Conservation (phyloP, 1,140 invertebrate species). For the Galendromus occidentalis region DNA sequence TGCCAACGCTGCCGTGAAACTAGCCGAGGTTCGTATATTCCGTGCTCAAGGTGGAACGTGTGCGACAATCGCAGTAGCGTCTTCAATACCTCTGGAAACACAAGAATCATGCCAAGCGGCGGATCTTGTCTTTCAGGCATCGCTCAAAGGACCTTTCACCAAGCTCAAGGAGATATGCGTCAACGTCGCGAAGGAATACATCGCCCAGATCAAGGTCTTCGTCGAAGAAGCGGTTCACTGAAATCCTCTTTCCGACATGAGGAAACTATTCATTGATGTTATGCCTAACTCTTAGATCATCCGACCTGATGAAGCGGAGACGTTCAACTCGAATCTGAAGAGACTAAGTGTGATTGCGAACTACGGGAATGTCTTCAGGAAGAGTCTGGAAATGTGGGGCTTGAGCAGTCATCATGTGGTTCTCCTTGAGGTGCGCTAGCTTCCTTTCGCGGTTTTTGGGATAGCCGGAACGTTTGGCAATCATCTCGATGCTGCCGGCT, state of each 20-base stretch:
- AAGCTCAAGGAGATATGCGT: neutral
- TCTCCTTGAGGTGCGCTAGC: neutral
- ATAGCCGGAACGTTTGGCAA: too few relatives aligned
- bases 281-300: neutral
- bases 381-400: conserved; percentile 22
- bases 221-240: neutral
- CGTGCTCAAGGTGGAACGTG: too few relatives aligned
- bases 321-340: neutral
- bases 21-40: neutral
- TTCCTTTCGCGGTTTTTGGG: too few relatives aligned
- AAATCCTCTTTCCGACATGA: neutral
- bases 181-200: neutral
- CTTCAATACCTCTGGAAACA: too few relatives aligned
- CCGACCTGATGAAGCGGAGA: neutral
- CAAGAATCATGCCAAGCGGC: too few relatives aligned
- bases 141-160: neutral
- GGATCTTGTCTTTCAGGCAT: neutral
- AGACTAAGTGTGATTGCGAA: neutral
- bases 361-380: neutral
- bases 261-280: neutral
- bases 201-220: neutral
- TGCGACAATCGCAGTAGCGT: too few relatives aligned
- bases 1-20: neutral
- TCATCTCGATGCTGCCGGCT: too few relatives aligned
- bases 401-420: conserved; percentile 19